phyloP scores from a whole-genome alignment of 2,888 invertebrate genomes.

The Trichogramma evanescens region DNA sequence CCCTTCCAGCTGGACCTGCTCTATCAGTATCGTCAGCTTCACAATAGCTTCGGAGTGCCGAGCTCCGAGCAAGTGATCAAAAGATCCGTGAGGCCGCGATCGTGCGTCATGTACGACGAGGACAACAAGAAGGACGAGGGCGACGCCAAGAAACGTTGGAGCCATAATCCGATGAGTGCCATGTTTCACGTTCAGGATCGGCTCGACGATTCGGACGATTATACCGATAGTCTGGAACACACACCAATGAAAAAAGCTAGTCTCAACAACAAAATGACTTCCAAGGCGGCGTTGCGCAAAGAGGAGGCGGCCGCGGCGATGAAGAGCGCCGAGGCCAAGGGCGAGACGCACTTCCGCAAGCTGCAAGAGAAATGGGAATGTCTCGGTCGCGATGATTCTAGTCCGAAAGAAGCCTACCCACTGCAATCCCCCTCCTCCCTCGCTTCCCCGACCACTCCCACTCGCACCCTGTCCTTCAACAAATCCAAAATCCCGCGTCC shows the following conservation, averaged over 20 bases:
- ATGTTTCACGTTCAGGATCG: constrained; percentile 67
- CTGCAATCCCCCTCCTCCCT: neutral
- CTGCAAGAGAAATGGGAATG: constrained; percentile 75
- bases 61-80: constrained; percentile 28
- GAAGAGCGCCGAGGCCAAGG: neutral
- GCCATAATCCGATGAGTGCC: constrained; percentile 58
- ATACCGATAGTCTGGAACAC: constrained; percentile 68
- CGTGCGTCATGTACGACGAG: constrained; percentile 57
- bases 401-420: constrained; percentile 1
- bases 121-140: constrained; percentile 49
- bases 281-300: too few relatives aligned
- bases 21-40: constrained; percentile 70
- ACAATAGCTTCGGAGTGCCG: constrained; percentile 65
- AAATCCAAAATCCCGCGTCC: constrained; percentile 71
- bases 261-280: neutral
- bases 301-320: too few relatives aligned
- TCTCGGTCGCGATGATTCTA: constrained; percentile 11
- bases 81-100: constrained; percentile 59
- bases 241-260: constrained; percentile 39
- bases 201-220: constrained; percentile 63
- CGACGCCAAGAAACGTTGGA: constrained; percentile 62
- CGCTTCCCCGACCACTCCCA: constrained; percentile 41
- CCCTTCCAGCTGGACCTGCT: constrained; percentile 77
- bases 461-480: constrained; percentile 39
- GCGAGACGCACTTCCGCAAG: constrained; percentile 63